Base-by-base conservation (phyloP, 2,113 vertebrate species). In the Callaeas wilsoni region DNA sequence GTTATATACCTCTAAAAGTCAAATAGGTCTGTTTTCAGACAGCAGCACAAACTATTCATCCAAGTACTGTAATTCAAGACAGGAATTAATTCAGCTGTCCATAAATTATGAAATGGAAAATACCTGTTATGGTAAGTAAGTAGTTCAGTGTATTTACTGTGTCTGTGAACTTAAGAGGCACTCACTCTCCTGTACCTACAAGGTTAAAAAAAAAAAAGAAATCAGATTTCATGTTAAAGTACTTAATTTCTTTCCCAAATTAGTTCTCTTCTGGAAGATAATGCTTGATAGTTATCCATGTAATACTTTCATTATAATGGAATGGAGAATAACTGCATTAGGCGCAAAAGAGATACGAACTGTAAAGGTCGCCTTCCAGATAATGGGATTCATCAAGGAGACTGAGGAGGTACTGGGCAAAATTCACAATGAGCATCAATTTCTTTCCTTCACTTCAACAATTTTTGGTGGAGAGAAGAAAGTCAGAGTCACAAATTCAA, bases 241-340 rank as follows among this genome's bases (percentile, higher is more conserved):
- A 94, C 80, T 96, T 97, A 41, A 97, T 97, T 98, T 97, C 82
- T 92, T 96, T 96, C 85, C 63, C 73, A 97, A 96, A 98, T 98
- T 97, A 98, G 82, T 89, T 96, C 88, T 97, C 79, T 96, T 97
- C 92, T 96, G 53, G 82, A 96, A 97, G 84, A 97, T 97, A 97
- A 97, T 94, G 71, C 53, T 89, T 5, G 2, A 96, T 97, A 96
- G 96, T 97, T 98, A 97, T 97, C 97, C 91, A 73, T 96, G 96
- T 98, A 98, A 97, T 97, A 97, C 96, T 97, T 97, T 96, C 95
- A 97, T 97, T 98, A 97, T 97, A 97, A 89, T 55, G 96, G 94
- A 97, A 97, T 94, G 57, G 96, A 97, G 85, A 97, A 96, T 96
- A 97, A 97, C 86, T 97, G 59, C 92, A 90, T 97, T 98, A 96